Percentiles rank a stretch among this genome's conserved stretches.
These are phyloP conservation scores for Pogoniulus pusillus DNA, from an alignment of 2,797 vertebrate species.

Conservation along the genomic window DNA sequence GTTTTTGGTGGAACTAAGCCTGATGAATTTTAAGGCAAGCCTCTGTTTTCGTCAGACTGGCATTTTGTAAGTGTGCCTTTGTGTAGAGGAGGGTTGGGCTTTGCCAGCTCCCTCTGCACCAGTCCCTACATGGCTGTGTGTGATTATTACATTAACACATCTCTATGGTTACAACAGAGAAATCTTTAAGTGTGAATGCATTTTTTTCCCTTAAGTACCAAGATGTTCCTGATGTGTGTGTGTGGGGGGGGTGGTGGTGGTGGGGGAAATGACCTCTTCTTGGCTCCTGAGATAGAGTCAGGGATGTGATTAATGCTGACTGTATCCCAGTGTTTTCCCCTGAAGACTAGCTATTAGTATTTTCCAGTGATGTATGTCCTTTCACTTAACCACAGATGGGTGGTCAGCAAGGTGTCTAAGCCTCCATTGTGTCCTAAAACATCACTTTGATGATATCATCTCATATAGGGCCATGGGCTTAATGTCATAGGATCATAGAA, in stretches of 20 bases:
- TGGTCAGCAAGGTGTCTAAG: constrained; percentile 53
- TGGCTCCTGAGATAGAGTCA: constrained; percentile 65
- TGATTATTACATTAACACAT: constrained; percentile 71
- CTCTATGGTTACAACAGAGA: constrained; percentile 69
- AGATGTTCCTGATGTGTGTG: constrained; percentile 57
- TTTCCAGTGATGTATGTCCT: constrained; percentile 62
- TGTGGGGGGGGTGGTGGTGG: too few relatives aligned
- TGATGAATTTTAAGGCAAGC: neutral
- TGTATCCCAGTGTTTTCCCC: constrained; percentile 56
- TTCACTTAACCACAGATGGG: constrained; percentile 56
- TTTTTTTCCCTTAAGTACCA: constrained; percentile 64
- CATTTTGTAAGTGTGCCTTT: neutral
- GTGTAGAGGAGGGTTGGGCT: neutral
- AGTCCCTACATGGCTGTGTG: constrained; percentile 50
- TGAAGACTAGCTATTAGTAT: constrained; percentile 67
- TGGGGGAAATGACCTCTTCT: constrained; percentile 55
- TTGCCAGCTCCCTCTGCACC: constrained; percentile 27
- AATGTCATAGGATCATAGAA: too few relatives aligned
- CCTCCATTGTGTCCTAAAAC: constrained; percentile 8
- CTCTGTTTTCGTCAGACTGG: neutral
- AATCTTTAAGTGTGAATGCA: constrained; percentile 67
- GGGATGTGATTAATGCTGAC: constrained; percentile 67
- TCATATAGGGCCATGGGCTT: neutral
- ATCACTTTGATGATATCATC: neutral
- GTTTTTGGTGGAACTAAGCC: neutral